Conservation (phyloP, 2,888 invertebrate genomes). For the Tupiocoris notatus region DNA sequence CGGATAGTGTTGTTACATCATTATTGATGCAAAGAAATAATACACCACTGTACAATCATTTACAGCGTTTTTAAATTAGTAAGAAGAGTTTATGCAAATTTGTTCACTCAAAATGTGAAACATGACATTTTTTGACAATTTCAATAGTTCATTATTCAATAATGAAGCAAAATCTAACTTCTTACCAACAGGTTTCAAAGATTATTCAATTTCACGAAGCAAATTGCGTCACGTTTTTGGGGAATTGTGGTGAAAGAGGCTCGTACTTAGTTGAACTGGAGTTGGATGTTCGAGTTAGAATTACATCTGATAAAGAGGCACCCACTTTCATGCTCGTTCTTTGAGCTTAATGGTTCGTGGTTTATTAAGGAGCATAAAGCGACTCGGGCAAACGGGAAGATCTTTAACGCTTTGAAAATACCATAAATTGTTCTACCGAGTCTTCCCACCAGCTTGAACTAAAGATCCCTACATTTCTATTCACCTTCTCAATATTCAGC, state of each 20-base stretch:
- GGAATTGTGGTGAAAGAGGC: neutral
- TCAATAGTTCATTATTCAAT: no score
- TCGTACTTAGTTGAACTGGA: neutral
- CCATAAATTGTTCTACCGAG: neutral
- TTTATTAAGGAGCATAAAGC: conserved; percentile 30
- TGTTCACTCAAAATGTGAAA: no score
- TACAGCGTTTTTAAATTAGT: no score
- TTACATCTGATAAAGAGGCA: conserved; percentile 37
- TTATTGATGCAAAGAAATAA: no score
- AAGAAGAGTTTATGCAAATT: no score
- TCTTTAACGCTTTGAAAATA: neutral
- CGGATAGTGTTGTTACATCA: no score
- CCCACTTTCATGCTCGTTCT: conserved; percentile 26
- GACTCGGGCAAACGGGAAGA: neutral
- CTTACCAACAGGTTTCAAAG: no score
- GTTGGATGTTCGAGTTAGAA: conserved; percentile 25
- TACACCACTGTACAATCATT: no score
- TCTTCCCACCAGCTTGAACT: neutral
- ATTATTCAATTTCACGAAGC: neutral
- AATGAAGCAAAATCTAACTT: no score
- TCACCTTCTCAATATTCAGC: no score
- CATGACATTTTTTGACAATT: no score
- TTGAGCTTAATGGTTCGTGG: conserved; percentile 33
- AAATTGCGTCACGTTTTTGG: neutral
- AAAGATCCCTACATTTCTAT: no score